phyloP scores from a whole-genome alignment of 2,113 vertebrate genomes.

The Silurus glanis region DNA sequence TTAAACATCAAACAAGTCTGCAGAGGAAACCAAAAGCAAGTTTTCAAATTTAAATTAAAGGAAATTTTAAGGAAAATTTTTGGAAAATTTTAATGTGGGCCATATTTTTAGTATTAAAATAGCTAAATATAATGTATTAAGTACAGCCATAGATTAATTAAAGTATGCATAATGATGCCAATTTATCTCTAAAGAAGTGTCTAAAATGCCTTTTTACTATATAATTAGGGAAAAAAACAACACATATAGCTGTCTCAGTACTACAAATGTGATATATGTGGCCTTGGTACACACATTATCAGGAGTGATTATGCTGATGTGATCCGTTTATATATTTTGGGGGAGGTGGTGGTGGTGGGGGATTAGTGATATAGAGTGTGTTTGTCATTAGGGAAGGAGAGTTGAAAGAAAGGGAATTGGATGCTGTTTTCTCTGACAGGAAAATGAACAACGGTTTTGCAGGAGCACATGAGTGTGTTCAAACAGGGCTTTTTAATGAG shows the following conservation, averaged over 20 bases:
- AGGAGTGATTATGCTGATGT: neutral
- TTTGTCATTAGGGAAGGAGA: neutral
- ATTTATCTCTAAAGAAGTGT: neutral
- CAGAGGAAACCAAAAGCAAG: neutral
- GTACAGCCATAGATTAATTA: neutral
- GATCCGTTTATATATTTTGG: neutral
- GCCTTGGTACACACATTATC: conserved; percentile 18
- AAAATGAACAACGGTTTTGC: neutral
- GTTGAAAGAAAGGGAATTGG: conserved; percentile 13
- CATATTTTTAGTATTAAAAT: neutral
- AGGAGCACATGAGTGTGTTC: conserved; percentile 25
- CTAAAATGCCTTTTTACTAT: neutral
- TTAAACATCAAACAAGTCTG: neutral
- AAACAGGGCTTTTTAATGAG: conserved; percentile 46
- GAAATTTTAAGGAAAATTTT: too few relatives aligned
- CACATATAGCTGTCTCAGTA: neutral
- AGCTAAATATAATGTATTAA: neutral
- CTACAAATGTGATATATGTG: neutral
- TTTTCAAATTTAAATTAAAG: too few relatives aligned
- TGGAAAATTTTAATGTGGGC: neutral
- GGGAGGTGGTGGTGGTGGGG: neutral
- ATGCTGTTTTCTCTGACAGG: conserved; percentile 20
- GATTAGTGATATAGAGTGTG: conserved; percentile 10
- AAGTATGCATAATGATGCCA: neutral
- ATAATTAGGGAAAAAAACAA: neutral